Evolutionary conservation across 1,140 invertebrate genomes (phyloP).

Genomic region (Pogonognathellus flavescens): DNA sequence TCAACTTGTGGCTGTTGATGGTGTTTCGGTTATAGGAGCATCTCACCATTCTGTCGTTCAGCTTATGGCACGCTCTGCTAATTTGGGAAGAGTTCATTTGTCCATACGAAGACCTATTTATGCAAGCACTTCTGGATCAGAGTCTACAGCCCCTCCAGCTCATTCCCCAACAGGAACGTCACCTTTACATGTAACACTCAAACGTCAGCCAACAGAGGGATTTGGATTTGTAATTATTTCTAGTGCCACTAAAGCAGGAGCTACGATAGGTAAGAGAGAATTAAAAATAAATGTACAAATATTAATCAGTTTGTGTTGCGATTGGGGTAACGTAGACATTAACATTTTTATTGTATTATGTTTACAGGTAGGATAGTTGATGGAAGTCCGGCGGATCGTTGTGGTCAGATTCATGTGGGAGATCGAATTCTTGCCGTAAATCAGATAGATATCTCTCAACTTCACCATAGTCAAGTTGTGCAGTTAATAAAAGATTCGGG

Average conservation of each 20-base stretch:
- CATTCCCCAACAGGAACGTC: slow-evolving; percentile 56
- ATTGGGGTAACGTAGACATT: not conserved
- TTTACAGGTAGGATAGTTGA: slow-evolving; percentile 86
- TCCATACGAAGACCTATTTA: slow-evolving; percentile 75
- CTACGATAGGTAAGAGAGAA: slow-evolving; percentile 86
- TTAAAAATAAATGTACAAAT: slow-evolving; percentile 60
- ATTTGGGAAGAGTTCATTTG: slow-evolving; percentile 82
- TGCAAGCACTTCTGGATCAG: not conserved
- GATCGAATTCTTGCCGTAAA: slow-evolving; percentile 98
- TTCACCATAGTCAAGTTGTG: slow-evolving; percentile 97
- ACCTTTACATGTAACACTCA: slow-evolving; percentile 88
- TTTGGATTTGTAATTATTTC: slow-evolving; percentile 99
- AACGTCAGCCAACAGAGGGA: slow-evolving; percentile 92
- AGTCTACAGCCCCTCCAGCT: slow-evolving; percentile 5
- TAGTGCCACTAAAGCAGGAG: slow-evolving; percentile 91
- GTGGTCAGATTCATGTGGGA: slow-evolving; percentile 89
- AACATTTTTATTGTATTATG: not conserved
- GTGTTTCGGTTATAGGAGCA: slow-evolving; percentile 84
- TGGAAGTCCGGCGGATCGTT: slow-evolving; percentile 93
- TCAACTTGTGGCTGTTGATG: slow-evolving; percentile 90
- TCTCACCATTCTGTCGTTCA: slow-evolving; percentile 92
- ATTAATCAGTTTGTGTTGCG: not conserved
- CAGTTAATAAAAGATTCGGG: slow-evolving; percentile 95
- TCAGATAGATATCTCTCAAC: slow-evolving; percentile 88
- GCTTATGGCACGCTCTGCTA: slow-evolving; percentile 86